phyloP scores from a whole-genome alignment of 2,888 invertebrate species.

The Augiades crinisus region DNA sequence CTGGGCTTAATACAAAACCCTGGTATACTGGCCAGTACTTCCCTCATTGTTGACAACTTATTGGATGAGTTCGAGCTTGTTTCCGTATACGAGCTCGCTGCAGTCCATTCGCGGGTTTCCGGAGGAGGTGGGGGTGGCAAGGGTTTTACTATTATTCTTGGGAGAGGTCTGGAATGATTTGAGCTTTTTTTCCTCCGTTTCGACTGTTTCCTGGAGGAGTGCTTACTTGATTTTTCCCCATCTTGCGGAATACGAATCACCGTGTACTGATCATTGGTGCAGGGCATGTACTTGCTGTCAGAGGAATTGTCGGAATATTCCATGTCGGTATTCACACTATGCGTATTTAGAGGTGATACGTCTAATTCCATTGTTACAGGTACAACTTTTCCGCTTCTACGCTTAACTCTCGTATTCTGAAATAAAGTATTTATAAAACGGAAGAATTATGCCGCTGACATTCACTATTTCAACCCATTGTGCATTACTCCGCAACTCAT shows the following conservation, averaged over 20 bases:
- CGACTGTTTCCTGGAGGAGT: constrained; percentile 86
- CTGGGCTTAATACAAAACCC: constrained; percentile 92
- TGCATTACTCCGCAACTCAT: constrained; percentile 44
- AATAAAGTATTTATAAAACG: constrained; percentile 48
- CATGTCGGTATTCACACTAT: constrained; percentile 52
- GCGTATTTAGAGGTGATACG: constrained; percentile 52
- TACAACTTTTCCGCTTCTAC: constrained; percentile 33
- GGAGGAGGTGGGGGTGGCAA: constrained; percentile 84
- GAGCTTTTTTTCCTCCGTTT: constrained; percentile 91
- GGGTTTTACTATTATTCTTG: constrained; percentile 91
- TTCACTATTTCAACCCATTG: constrained; percentile 76
- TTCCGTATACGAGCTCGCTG: constrained; percentile 65
- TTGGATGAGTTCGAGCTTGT: constrained; percentile 44
- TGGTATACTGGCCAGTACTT: constrained; percentile 93
- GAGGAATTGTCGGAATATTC: constrained; percentile 66
- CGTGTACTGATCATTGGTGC: constrained; percentile 68
- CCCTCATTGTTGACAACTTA: constrained; percentile 91
- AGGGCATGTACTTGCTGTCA: constrained; percentile 62
- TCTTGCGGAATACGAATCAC: constrained; percentile 73
- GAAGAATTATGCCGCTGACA: constrained; percentile 65
- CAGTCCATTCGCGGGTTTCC: constrained; percentile 72
- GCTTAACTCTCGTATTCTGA: constrained; percentile 36
- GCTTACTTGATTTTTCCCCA: constrained; percentile 85
- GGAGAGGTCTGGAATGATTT: constrained; percentile 83
- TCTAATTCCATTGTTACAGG: constrained; percentile 65